Conservation (phyloP, 2,113 vertebrate species). For the Grus americana region DNA sequence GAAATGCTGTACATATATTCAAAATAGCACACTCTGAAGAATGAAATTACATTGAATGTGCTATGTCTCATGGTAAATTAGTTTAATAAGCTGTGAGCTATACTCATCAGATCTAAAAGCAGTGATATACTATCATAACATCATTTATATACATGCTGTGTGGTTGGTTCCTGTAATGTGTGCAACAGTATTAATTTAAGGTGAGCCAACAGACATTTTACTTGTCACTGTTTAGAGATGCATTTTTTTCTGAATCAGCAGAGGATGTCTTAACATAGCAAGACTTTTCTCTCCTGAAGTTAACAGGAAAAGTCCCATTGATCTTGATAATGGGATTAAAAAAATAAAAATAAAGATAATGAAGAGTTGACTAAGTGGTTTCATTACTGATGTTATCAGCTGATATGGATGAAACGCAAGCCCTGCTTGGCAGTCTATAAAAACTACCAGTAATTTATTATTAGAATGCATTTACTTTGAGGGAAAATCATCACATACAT, state of each 20-base stretch:
- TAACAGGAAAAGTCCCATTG: not conserved
- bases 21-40: not conserved
- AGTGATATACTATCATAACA: not conserved
- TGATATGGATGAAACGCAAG: not conserved
- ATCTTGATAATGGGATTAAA: not conserved
- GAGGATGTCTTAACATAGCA: not conserved
- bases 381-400: not conserved
- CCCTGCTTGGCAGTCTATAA: not conserved
- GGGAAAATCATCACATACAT: not conserved
- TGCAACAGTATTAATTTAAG: not conserved
- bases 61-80: not conserved
- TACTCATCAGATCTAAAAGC: not conserved
- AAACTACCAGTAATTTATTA: not conserved
- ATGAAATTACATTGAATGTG: not conserved
- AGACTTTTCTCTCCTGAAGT: not conserved
- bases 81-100: not conserved
- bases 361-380: not conserved
- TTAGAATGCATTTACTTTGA: not conserved
- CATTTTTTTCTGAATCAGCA: not conserved
- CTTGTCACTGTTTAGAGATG: not conserved
- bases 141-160: not conserved
- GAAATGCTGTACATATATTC: not conserved
- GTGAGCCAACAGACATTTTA: not conserved
- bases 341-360: not conserved
- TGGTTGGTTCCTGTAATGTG: not conserved